Evolutionary conservation across 2,113 vertebrate genomes (phyloP), one percentile per base, ranked within the genome.

Genomic region (Ascaphus truei): DNA sequence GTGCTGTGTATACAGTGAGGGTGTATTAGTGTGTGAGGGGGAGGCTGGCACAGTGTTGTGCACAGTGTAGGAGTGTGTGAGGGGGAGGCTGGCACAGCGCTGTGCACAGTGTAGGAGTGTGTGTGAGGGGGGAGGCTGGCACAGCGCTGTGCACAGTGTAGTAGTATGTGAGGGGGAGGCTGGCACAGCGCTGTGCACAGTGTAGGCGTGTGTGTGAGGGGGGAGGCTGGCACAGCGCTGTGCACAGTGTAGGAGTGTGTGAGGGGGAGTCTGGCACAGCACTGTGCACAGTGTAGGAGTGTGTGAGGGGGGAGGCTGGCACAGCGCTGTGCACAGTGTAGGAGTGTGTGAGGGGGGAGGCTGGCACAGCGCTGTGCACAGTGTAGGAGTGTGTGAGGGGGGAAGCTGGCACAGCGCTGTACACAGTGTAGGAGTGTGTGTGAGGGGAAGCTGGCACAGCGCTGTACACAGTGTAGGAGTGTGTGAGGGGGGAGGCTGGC

Each of bases 331-430:
- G n/a, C n/a, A n/a, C n/a, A n/a, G n/a, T n/a, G n/a, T n/a, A n/a
- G n/a, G n/a, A n/a, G n/a, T n/a, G n/a, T n/a, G n/a, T n/a, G n/a
- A n/a, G n/a, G 13, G 60, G 26, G 20, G 26, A 1, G 20, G 16
- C 62, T 48, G 36, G 25, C 20, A 64, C 13, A n/a, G 5, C n/a
- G 13, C 8, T 26, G 61, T 18, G 61, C 22, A 37, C n/a, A 29
- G 62, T 20, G 45, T 64, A 63, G n/a, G n/a, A n/a, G 48, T 63
- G 61, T 63, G 29, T n/a, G n/a, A n/a, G n/a, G n/a, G n/a, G n/a
- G n/a, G n/a, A n/a, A n/a, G n/a, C n/a, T n/a, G n/a, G n/a, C n/a
- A n/a, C n/a, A 5, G 11, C 31, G 18, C 2, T 6, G 53, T 33
- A 33, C 25, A 25, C 12, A 45, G 27, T 47, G 57, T 29, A 37